Evolutionary conservation across 2,888 invertebrate genomes (phyloP).

Genomic region (Pristionchus fissidentatus): DNA sequence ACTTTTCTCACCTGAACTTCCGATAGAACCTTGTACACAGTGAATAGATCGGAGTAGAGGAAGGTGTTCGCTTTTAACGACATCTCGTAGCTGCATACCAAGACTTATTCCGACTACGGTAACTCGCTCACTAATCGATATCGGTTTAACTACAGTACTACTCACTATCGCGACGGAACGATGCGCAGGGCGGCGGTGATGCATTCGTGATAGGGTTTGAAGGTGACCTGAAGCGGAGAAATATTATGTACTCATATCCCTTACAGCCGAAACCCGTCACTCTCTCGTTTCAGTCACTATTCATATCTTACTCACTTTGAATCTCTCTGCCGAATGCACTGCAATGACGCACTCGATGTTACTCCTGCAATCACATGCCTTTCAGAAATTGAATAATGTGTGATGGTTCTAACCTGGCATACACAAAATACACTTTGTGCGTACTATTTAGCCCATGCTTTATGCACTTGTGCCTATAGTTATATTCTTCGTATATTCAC

Average conservation of each 20-base stretch:
- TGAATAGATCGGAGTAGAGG: constrained; percentile 47
- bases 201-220: constrained; percentile 48
- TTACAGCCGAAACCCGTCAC: too few species aligned
- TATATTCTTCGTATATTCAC: too few species aligned
- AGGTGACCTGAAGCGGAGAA: constrained; percentile 47
- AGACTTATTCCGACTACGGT: background rate
- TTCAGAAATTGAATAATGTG: background rate
- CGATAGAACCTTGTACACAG: constrained; percentile 48
- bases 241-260: too few species aligned
- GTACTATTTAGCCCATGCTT: too few species aligned
- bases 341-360: constrained; percentile 19
- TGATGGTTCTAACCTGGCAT: too few species aligned
- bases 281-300: too few species aligned
- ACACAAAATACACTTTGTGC: too few species aligned
- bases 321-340: constrained; percentile 44
- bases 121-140: background rate
- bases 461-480: too few species aligned
- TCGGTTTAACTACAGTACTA: background rate
- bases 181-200: constrained; percentile 49
- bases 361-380: background rate
- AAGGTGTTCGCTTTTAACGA: constrained; percentile 50
- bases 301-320: too few species aligned
- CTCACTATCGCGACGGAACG: constrained; percentile 48
- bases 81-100: constrained; percentile 10
- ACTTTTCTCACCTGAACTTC: constrained; percentile 25